Conservation (phyloP, 2,113 vertebrate species). For the Ageneiosus marmoratus region DNA sequence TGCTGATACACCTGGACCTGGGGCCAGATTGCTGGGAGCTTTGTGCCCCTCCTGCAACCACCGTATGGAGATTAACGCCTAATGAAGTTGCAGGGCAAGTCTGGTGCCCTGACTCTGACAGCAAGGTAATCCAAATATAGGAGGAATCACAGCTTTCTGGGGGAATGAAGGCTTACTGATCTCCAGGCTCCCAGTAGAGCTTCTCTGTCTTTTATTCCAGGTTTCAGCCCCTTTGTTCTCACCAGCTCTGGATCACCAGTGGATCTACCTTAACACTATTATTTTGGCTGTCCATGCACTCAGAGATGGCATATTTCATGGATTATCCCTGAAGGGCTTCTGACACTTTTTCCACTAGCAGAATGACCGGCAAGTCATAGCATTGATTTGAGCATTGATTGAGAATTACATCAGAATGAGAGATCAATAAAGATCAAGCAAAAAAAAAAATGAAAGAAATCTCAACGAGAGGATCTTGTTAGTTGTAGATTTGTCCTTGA, state of each 20-base stretch:
- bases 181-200: slow-evolving; percentile 34
- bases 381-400: slow-evolving; percentile 42
- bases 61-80: slow-evolving; percentile 48
- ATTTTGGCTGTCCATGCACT: slow-evolving; percentile 19
- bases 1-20: slow-evolving; percentile 59
- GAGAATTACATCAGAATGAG: slow-evolving; percentile 48
- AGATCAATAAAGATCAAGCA: slow-evolving; percentile 41
- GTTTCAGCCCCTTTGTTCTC: slow-evolving; percentile 42
- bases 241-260: neutral
- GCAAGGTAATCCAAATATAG: slow-evolving; percentile 43
- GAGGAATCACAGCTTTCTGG: slow-evolving; percentile 42
- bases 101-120: slow-evolving; percentile 37
- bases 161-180: slow-evolving; percentile 37
- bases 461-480: slow-evolving; percentile 24
- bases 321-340: slow-evolving; percentile 40
- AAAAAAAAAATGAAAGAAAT: neutral
- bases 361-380: slow-evolving; percentile 19
- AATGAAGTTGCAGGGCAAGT: slow-evolving; percentile 53
- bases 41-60: slow-evolving; percentile 37
- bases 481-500: slow-evolving; percentile 13
- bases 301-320: slow-evolving; percentile 25
- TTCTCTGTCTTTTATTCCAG: slow-evolving; percentile 30
- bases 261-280: slow-evolving; percentile 33
- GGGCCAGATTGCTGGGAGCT: slow-evolving; percentile 33
- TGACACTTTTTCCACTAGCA: slow-evolving; percentile 29